Conservation (phyloP, 2,888 invertebrate genomes). For the Camponotus fellah region DNA sequence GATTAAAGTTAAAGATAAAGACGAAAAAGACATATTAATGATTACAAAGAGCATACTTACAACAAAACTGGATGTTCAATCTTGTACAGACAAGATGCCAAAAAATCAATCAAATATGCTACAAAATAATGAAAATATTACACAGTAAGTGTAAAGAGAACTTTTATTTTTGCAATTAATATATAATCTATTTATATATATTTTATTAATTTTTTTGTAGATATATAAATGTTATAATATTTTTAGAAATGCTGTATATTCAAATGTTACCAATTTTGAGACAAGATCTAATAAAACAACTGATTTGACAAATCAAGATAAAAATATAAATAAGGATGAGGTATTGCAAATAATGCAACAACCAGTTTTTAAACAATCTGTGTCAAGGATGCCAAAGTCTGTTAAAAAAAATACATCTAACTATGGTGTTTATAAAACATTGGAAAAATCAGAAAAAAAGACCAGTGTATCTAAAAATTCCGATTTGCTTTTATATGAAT, state of each 20-base stretch:
- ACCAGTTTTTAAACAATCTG: slow-evolving; percentile 32
- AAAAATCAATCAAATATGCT: slow-evolving; percentile 19
- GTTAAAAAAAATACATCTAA: neutral
- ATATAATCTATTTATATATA: neutral
- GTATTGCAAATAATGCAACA: slow-evolving; percentile 7
- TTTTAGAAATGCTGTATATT: slow-evolving; percentile 46
- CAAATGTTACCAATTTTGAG: slow-evolving; percentile 26
- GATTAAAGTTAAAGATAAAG: slow-evolving; percentile 52
- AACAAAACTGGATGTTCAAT: slow-evolving; percentile 52
- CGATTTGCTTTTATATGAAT: neutral
- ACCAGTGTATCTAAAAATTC: neutral
- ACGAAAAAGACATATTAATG: slow-evolving; percentile 60
- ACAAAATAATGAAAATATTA: slow-evolving; percentile 38
- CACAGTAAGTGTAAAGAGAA: slow-evolving; percentile 53
- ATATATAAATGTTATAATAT: neutral
- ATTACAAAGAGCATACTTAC: slow-evolving; percentile 64
- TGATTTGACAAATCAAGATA: slow-evolving; percentile 3
- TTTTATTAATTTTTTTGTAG: neutral
- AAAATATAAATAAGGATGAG: slow-evolving; percentile 12
- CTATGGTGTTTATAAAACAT: neutral
- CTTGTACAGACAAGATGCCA: slow-evolving; percentile 32
- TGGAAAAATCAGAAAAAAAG: neutral
- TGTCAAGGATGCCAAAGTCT: slow-evolving; percentile 43
- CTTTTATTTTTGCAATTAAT: neutral
- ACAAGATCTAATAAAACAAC: slow-evolving; percentile 26